Evolutionary conservation across 1,140 invertebrate genomes (phyloP), one percentile per base, ranked within the genome.

Genomic region (Phocides pigmalion): DNA sequence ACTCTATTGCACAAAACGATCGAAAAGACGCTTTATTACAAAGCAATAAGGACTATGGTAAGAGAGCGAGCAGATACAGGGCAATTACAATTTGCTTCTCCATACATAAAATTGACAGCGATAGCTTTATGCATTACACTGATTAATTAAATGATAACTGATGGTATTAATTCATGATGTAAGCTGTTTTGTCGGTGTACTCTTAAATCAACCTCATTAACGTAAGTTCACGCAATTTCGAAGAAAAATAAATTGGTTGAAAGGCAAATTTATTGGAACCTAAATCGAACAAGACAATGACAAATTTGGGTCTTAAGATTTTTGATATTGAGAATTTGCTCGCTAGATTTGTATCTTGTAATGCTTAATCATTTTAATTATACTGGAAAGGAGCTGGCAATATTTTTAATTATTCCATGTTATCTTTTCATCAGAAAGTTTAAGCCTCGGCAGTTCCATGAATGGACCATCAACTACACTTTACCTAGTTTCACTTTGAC

Each of bases 61-160:
- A 58, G 56, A 68, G 39, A 49, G 28, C 20, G 32, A 56, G 42
- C 16, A 47, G 22, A 37, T 46, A 56, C 54, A 49, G 12, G 20
- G 3, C 28, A 63, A 74, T 76, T 81, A 70, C 69, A 77, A 75
- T 77, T 72, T 70, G 62, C 76, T 77, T 74, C 74, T 20, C 64
- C 53, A 44, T 66, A 66, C 75, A 73, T 73, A 74, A 75, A 72
- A 70, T 70, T 67, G 42, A 62, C 64, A 63, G 49, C 49, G 72
- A 80, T 79, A 79, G 64, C 72, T 76, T 72, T 71, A 62, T 65
- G 56, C 61, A 66, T 66, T 75, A 74, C 63, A 66, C 61, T 71
- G 81, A 81, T 83, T 83, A 81, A 83, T 83, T 81, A 83, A 83
- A 76, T 76, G 81, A 83, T 83, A 79, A 49, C 49, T 39, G 53